phyloP scores from a whole-genome alignment of 2,888 invertebrate genomes.

The Lithosia quadra region DNA sequence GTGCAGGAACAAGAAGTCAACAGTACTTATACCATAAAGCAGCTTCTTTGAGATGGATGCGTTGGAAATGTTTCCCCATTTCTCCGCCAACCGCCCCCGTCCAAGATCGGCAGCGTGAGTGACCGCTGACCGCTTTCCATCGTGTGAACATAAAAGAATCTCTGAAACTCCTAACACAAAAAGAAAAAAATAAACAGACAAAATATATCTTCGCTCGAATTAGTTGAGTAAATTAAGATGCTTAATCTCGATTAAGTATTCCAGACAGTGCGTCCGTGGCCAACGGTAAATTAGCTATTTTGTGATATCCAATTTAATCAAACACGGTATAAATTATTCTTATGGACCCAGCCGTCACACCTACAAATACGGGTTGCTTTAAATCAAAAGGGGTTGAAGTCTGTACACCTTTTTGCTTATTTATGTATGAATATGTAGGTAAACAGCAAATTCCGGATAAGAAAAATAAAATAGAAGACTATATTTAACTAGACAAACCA shows the following conservation, averaged over 20 bases:
- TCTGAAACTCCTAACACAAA: background rate
- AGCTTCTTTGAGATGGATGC: background rate
- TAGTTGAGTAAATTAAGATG: conserved; percentile 40
- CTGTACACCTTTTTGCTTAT: background rate
- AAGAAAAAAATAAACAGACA: conserved; percentile 15
- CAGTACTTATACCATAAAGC: background rate
- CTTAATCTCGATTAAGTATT: conserved; percentile 50
- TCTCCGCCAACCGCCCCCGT: too few species aligned
- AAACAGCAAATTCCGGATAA: background rate
- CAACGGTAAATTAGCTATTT: conserved; percentile 40
- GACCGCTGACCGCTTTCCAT: too few species aligned
- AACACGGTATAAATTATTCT: conserved; percentile 47
- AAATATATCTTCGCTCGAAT: conserved; percentile 36
- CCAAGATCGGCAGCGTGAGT: too few species aligned
- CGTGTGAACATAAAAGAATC: background rate
- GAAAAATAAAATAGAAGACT: background rate
- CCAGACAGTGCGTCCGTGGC: conserved; percentile 36
- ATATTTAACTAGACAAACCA: background rate
- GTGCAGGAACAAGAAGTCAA: background rate
- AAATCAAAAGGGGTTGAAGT: conserved; percentile 1
- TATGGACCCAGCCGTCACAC: background rate
- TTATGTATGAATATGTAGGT: background rate
- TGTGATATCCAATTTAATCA: conserved; percentile 41
- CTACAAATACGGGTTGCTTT: background rate
- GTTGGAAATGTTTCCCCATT: background rate